Conservation (phyloP, 2,888 invertebrate genomes). For the Psylliodes chrysocephalus region DNA sequence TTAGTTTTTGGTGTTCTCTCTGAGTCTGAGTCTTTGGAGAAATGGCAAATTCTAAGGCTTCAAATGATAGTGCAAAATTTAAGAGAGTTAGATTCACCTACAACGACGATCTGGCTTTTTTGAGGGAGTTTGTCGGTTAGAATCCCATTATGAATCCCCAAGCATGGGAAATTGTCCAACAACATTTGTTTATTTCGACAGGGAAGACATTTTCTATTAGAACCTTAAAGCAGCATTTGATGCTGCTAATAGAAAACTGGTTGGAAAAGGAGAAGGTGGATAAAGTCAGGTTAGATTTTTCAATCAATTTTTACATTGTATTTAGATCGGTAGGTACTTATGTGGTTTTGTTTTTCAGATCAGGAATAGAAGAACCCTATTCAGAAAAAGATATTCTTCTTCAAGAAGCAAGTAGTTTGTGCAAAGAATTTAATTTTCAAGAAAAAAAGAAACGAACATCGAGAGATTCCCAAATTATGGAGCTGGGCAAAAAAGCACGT, state of each 20-base stretch:
- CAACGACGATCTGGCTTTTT: neutral
- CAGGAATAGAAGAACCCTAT: neutral
- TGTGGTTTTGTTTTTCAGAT: neutral
- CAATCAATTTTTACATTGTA: neutral
- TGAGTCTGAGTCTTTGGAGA: too few species aligned
- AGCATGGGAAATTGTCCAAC: neutral
- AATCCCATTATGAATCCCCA: neutral
- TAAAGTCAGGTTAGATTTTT: neutral
- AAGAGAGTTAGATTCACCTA: too few species aligned
- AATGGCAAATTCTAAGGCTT: too few species aligned
- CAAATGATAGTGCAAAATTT: too few species aligned
- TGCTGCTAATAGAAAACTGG: neutral
- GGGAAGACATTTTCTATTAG: neutral
- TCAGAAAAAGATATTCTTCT: neutral
- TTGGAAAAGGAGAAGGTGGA: neutral
- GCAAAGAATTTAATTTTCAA: too few species aligned
- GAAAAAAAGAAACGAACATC: too few species aligned
- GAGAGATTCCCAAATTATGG: too few species aligned
- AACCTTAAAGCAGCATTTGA: neutral
- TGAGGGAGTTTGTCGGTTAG: neutral
- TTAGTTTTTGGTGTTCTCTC: too few species aligned
- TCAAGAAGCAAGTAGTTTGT: neutral
- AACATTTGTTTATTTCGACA: neutral
- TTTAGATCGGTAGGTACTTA: neutral
- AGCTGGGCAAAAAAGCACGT: too few species aligned